phyloP scores from a whole-genome alignment of 2,797 vertebrate species.

The Syngnathus rostellatus region DNA sequence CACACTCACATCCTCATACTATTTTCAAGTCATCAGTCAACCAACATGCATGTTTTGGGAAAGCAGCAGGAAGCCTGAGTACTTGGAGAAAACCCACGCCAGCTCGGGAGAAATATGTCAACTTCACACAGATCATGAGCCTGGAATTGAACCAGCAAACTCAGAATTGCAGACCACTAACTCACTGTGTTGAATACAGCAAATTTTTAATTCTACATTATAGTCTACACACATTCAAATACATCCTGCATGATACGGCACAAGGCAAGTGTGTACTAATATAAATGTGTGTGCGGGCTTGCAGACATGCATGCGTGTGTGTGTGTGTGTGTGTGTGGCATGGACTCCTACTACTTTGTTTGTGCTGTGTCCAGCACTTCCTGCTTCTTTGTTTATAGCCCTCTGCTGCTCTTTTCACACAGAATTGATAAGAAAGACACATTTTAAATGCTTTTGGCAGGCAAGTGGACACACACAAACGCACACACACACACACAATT shows the following conservation, averaged over 20 bases:
- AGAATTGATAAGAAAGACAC: slow-evolving; percentile 43
- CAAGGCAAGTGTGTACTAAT: neutral
- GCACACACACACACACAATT: slow-evolving; percentile 14
- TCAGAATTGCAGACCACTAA: neutral
- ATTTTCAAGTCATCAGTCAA: neutral
- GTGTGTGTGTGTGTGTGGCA: slow-evolving; percentile 9
- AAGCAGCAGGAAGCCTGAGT: neutral
- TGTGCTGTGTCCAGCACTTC: slow-evolving; percentile 51
- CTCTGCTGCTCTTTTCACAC: slow-evolving; percentile 59
- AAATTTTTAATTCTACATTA: neutral
- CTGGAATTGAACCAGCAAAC: neutral
- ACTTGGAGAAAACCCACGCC: neutral
- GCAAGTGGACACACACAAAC: slow-evolving; percentile 6
- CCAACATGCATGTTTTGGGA: neutral
- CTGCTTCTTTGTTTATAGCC: slow-evolving; percentile 62
- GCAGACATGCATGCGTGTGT: slow-evolving; percentile 1
- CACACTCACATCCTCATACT: neutral
- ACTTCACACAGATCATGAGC: neutral
- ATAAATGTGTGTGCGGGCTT: slow-evolving; percentile 2
- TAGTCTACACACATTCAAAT: neutral
- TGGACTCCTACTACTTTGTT: slow-evolving; percentile 45
- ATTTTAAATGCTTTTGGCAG: slow-evolving; percentile 49
- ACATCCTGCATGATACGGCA: neutral
- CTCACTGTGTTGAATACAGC: neutral
- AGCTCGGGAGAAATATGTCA: neutral